Evolutionary conservation across 2,888 invertebrate species (phyloP), one percentile per base, ranked within the genome.

Genomic region (Esperia sulphurella): DNA sequence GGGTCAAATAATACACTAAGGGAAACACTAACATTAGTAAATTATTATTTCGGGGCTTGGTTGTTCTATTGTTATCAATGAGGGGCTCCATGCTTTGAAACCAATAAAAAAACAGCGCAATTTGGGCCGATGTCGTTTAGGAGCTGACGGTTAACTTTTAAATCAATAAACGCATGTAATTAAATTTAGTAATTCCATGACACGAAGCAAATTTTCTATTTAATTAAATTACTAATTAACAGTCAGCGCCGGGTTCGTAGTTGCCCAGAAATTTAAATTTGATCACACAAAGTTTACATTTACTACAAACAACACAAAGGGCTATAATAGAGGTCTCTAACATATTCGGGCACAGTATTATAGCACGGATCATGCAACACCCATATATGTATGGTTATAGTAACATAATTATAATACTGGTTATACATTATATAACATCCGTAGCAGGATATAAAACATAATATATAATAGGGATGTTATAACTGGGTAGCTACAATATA

Each of bases 311-410:
- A 88, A 88, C 86, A 89, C 81, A 89, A 80, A 85, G 85, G 87
- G 69, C 86, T 85, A 86, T 79, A n/a, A n/a, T n/a, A 79, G 75
- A 84, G 78, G 77, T 75, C 61, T 58, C 86, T 87, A 88, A 87
- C 81, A 86, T 74, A 71, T 69, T 83, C 70, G 83, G 86, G 83
- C 78, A 89, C 87, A 86, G 62, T 74, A 75, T 21, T 5, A 5
- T 21, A 21, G 83, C 88, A 88, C 88, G 84, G 83, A 83, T 79
- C 89, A 89, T 89, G 89, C 89, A 89, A 88, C 88, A 88, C 86
- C 83, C 83, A 88, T 78, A 75, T 73, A 77, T 74, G 76, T 77
- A 84, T 79, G 83, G 79, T 80, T 70, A 81, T 72, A 76, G 53
- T 63, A 65, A 60, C 55, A 63, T 61, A 59, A 59, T n/a, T n/a